A percentile compares a stretch with the other conserved stretches of the same genome.
Conservation (phyloP, 2,797 vertebrate genomes). For the Darevskia mixta region DNA sequence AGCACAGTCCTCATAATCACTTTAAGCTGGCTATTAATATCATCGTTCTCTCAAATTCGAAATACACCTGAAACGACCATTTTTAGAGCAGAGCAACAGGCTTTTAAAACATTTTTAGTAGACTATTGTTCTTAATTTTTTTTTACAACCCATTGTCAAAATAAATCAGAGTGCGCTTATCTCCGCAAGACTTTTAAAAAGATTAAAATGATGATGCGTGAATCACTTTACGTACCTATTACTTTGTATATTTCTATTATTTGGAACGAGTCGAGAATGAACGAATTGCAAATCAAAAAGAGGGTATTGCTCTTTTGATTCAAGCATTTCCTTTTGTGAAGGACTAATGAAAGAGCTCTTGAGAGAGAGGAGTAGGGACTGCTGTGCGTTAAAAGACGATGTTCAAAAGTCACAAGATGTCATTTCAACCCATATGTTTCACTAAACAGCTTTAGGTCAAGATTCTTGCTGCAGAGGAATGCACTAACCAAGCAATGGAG, state of each 20-base stretch:
- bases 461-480: background rate
- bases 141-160: constrained; percentile 73
- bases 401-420: constrained; percentile 59
- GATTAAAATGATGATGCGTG: constrained; percentile 72
- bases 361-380: constrained; percentile 46
- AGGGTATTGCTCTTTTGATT: constrained; percentile 74
- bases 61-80: constrained; percentile 69
- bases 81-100: constrained; percentile 62
- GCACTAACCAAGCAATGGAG: too few relatives aligned
- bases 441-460: background rate
- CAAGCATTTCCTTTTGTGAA: constrained; percentile 68
- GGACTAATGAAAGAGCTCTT: constrained; percentile 75
- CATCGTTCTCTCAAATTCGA: constrained; percentile 45
- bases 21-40: constrained; percentile 66
- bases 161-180: constrained; percentile 74
- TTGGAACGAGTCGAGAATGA: constrained; percentile 68
- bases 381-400: constrained; percentile 22
- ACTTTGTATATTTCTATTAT: constrained; percentile 74
- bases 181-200: constrained; percentile 72
- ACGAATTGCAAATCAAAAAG: constrained; percentile 74
- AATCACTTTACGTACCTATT: constrained; percentile 73
- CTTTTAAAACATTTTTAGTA: constrained; percentile 75
- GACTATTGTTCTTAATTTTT: constrained; percentile 69
- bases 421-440: constrained; percentile 48
- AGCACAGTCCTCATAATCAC: constrained; percentile 41